Conservation (phyloP, 2,888 invertebrate genomes). For the Zygogramma bicolorata region DNA sequence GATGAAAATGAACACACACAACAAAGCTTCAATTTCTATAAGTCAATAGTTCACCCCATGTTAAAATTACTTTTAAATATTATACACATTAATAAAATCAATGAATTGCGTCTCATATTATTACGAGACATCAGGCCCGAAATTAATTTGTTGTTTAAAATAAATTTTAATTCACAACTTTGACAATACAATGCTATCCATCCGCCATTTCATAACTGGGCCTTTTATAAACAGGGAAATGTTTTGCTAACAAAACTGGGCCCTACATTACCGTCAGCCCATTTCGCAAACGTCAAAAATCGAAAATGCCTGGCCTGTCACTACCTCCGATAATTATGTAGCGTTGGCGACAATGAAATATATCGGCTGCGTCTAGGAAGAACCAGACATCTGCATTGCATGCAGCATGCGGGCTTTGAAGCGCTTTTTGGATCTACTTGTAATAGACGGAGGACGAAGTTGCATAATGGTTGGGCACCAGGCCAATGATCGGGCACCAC, state of each 20-base stretch:
- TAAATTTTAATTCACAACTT: conserved; percentile 50
- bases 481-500: too few relatives aligned
- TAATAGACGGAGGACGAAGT: too few relatives aligned
- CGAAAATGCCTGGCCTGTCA: too few relatives aligned
- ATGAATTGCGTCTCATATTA: conserved; percentile 45
- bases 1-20: conserved; percentile 47
- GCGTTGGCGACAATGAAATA: too few relatives aligned
- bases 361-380: too few relatives aligned
- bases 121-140: conserved; percentile 47
- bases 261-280: conserved; percentile 39
- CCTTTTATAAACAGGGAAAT: conserved; percentile 60
- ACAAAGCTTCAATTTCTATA: conserved; percentile 47
- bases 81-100: conserved; percentile 46
- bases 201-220: conserved; percentile 67
- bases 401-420: too few relatives aligned
- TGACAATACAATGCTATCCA: conserved; percentile 64
- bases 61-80: conserved; percentile 46
- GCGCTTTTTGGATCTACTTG: too few relatives aligned
- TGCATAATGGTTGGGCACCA: too few relatives aligned
- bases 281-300: conserved; percentile 28
- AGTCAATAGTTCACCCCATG: conserved; percentile 58
- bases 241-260: conserved; percentile 54
- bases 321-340: background rate
- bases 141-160: conserved; percentile 42
- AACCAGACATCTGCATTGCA: too few relatives aligned